Percentiles rank a stretch among this genome's conserved stretches.
phyloP scores from a whole-genome alignment of 2,113 vertebrate species.

The Pterocles burchelli region DNA sequence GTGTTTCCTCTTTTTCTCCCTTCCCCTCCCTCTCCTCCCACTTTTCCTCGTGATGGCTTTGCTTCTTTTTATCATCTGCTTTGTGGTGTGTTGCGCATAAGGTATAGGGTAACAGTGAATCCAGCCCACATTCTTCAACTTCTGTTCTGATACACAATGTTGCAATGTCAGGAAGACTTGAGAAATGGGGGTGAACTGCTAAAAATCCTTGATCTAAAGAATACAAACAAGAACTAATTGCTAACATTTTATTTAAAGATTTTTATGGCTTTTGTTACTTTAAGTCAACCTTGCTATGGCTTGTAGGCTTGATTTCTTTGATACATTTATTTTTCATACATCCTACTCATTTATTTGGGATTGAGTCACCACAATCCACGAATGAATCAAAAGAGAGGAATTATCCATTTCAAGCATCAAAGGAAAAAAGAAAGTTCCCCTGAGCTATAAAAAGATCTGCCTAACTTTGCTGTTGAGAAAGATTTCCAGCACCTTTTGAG shows the following conservation, averaged over 20 bases:
- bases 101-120: background rate
- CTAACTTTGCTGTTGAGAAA: background rate
- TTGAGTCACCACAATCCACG: background rate
- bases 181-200: background rate
- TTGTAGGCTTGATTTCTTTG: background rate
- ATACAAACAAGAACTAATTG: background rate
- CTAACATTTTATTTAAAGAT: background rate
- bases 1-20: background rate
- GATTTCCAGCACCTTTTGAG: background rate
- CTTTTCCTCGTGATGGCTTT: background rate
- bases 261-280: background rate
- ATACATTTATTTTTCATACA: background rate
- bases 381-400: background rate
- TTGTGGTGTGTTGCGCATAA: background rate
- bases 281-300: background rate
- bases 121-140: background rate
- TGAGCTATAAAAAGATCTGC: rapidly evolving
- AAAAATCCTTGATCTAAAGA: background rate
- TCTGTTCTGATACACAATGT: background rate
- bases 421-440: background rate
- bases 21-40: background rate
- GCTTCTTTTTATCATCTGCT: background rate
- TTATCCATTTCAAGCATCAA: background rate
- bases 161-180: background rate
- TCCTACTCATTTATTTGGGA: background rate